These are phyloP conservation scores for Chelonus formosanus DNA, from an alignment of 2,888 invertebrate species.

Conservation along the genomic window DNA sequence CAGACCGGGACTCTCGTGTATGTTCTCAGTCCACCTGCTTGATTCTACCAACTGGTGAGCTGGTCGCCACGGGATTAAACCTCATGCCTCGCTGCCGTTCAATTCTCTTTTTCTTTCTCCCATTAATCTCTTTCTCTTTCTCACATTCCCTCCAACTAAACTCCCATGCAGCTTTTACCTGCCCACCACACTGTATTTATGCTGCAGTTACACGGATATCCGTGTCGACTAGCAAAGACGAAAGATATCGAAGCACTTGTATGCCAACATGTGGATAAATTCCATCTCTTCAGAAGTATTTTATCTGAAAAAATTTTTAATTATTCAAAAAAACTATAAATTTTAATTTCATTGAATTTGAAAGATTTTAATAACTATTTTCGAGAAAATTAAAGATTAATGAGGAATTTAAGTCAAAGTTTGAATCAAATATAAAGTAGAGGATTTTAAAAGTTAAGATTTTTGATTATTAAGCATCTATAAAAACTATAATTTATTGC, in stretches of 20 bases:
- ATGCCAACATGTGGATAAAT: not conserved
- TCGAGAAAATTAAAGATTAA: too few relatives aligned
- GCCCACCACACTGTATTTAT: constrained; percentile 1
- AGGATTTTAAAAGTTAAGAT: too few relatives aligned
- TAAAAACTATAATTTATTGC: too few relatives aligned
- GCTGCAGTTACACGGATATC: constrained; percentile 30
- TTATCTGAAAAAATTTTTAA: too few relatives aligned
- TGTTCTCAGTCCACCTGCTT: constrained; percentile 45
- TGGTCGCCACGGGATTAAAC: constrained; percentile 45
- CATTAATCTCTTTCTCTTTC: constrained; percentile 28
- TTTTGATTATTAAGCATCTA: too few relatives aligned
- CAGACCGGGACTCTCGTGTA: constrained; percentile 46
- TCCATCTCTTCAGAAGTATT: too few relatives aligned
- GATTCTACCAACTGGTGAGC: constrained; percentile 47
- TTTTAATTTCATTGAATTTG: too few relatives aligned
- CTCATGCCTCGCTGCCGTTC: constrained; percentile 42
- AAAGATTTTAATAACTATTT: too few relatives aligned
- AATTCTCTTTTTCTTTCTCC: constrained; percentile 36
- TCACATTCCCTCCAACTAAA: constrained; percentile 17
- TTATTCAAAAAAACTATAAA: too few relatives aligned
- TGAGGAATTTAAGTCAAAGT: too few relatives aligned
- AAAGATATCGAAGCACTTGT: not conserved
- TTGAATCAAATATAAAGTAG: too few relatives aligned
- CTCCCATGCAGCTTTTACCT: constrained; percentile 28
- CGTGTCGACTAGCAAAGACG: constrained; percentile 27